Conservation (phyloP, 1,140 invertebrate genomes). For the Bilobella aurantiaca region DNA sequence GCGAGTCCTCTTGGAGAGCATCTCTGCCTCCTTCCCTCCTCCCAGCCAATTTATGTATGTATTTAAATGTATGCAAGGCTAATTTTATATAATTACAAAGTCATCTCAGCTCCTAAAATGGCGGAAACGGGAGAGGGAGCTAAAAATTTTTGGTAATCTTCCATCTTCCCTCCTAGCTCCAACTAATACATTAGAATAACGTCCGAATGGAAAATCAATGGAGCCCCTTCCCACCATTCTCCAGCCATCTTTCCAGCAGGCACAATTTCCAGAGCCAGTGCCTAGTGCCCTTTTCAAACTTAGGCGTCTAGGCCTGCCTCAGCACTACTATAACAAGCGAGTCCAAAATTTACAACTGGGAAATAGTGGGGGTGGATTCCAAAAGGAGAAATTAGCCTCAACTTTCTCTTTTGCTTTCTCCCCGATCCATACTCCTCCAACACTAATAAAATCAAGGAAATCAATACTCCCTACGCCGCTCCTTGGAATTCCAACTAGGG, state of each 20-base stretch:
- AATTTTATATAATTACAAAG: conserved; percentile 7
- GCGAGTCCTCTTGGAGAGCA: neutral
- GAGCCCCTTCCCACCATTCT: neutral
- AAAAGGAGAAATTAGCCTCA: neutral
- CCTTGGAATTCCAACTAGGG: neutral
- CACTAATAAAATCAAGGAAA: conserved; percentile 7
- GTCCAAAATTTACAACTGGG: too few relatives aligned
- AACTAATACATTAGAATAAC: conserved; percentile 4
- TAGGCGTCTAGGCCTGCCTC: too few relatives aligned
- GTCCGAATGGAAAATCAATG: conserved; percentile 9
- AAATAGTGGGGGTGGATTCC: too few relatives aligned
- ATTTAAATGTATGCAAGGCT: conserved; percentile 5
- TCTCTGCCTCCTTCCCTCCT: neutral
- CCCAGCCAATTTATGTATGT: neutral
- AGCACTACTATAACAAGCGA: too few relatives aligned
- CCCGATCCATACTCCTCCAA: neutral
- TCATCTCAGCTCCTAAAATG: neutral
- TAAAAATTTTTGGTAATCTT: too few relatives aligned
- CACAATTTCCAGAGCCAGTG: neutral
- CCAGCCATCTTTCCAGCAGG: too few relatives aligned
- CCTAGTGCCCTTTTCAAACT: too few relatives aligned
- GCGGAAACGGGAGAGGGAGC: neutral
- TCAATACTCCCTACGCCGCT: neutral
- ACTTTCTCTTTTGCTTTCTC: neutral
- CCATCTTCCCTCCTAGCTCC: neutral